These are phyloP conservation scores for Phaenicophaeus curvirostris DNA, from an alignment of 2,797 vertebrate species.

Conservation along the genomic window DNA sequence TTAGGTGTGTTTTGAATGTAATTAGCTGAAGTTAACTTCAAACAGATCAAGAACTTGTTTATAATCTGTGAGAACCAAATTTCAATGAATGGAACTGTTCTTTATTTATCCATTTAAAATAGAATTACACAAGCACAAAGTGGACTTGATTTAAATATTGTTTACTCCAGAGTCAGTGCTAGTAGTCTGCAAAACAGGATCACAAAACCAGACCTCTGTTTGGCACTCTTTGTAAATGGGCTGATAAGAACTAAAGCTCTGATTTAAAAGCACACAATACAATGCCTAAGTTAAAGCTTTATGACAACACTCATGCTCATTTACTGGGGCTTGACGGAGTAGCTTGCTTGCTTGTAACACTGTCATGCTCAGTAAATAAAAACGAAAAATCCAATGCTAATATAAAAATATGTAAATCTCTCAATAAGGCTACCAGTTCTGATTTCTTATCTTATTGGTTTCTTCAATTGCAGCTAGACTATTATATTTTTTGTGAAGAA, in stretches of 20 bases:
- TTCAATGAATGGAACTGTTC: not conserved
- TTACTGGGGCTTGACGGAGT: not conserved
- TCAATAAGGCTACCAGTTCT: not conserved
- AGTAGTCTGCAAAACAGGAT: not conserved
- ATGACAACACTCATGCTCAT: not conserved
- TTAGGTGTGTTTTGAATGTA: not conserved
- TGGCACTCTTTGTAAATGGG: not conserved
- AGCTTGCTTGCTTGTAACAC: not conserved
- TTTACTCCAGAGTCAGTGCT: not conserved
- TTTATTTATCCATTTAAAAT: not conserved
- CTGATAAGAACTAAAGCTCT: not conserved
- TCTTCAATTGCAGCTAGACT: not conserved
- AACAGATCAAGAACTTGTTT: not conserved
- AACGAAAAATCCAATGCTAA: not conserved
- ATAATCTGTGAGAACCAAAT: not conserved
- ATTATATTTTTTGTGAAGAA: not conserved
- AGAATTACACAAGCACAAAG: not conserved
- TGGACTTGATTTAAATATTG: not conserved
- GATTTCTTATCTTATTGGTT: not conserved
- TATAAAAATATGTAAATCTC: not conserved
- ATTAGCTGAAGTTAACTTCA: not conserved
- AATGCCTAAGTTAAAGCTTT: not conserved
- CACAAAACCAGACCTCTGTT: not conserved
- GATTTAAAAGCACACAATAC: not conserved
- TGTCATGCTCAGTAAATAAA: not conserved